Evolutionary conservation across 2,797 vertebrate species (phyloP).

Genomic region (Monodelphis domestica): DNA sequence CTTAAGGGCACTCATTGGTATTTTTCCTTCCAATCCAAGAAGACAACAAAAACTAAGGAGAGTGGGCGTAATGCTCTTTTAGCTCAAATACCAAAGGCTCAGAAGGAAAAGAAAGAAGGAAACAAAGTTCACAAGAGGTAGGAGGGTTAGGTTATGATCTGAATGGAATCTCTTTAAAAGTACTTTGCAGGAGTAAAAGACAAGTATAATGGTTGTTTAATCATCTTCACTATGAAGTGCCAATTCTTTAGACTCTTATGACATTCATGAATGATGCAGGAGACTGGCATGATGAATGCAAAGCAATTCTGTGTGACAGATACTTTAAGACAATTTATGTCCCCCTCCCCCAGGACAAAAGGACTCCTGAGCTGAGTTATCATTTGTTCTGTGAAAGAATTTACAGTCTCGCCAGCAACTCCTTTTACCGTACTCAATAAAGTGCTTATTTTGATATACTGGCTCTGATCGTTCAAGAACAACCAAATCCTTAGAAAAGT

Average conservation of each 20-base stretch:
- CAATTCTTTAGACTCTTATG: conserved; percentile 85
- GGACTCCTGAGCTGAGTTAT: conserved; percentile 83
- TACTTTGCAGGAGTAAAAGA: conserved; percentile 73
- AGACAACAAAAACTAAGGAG: not conserved
- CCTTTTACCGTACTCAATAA: conserved; percentile 83
- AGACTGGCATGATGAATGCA: conserved; percentile 81
- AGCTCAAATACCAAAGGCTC: not conserved
- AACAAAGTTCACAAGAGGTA: not conserved
- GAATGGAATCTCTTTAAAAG: conserved; percentile 69
- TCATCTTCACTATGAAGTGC: conserved; percentile 83
- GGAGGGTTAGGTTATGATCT: not conserved
- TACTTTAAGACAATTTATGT: conserved; percentile 85
- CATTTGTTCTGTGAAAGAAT: conserved; percentile 83
- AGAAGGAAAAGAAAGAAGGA: not conserved
- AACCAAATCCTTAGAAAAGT: conserved; percentile 81
- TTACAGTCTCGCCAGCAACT: conserved; percentile 83
- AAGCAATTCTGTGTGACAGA: conserved; percentile 83
- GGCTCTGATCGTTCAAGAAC: conserved; percentile 82
- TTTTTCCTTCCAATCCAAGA: not conserved
- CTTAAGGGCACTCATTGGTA: not conserved
- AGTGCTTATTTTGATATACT: conserved; percentile 85
- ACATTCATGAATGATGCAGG: conserved; percentile 87
- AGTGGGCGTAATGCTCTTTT: not conserved
- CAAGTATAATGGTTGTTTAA: conserved; percentile 83
- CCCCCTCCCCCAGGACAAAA: conserved; percentile 80